Evolutionary conservation across 2,888 invertebrate species (phyloP).

Genomic region (Andrena trimmerana): DNA sequence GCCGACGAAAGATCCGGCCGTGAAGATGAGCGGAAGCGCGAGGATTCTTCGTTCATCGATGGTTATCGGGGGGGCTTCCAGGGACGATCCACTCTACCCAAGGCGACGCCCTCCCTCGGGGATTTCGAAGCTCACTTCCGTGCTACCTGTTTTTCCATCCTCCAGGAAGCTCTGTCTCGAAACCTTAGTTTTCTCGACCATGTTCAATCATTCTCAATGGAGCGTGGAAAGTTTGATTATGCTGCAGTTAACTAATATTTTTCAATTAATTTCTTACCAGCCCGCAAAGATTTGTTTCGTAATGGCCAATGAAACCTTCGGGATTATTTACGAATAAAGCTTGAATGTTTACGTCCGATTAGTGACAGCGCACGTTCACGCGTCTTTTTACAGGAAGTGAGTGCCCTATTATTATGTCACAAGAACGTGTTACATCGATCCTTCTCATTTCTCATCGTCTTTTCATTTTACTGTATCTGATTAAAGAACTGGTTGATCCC

Average conservation of each 20-base stretch:
- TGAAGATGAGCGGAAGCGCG: slow-evolving; percentile 38
- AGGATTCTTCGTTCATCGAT: not conserved
- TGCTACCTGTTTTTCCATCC: not conserved
- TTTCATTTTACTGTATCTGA: slow-evolving; percentile 18
- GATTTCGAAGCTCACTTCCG: not conserved
- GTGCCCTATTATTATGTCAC: slow-evolving; percentile 29
- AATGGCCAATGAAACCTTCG: not conserved
- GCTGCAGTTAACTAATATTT: not conserved
- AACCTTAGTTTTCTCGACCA: not conserved
- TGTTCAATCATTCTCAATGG: not conserved
- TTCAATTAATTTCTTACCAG: not conserved
- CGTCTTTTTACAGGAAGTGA: slow-evolving; percentile 25
- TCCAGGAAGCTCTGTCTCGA: not conserved
- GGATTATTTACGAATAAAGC: not conserved
- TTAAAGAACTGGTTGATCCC: slow-evolving; percentile 30
- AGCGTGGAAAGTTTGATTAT: not conserved
- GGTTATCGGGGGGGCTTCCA: not conserved
- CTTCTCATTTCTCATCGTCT: too few species aligned
- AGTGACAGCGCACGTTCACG: not conserved
- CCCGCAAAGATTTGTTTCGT: not conserved
- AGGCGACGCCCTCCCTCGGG: not conserved
- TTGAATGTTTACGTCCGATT: not conserved
- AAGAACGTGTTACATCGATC: not conserved
- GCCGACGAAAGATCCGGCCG: slow-evolving; percentile 30
- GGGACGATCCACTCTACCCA: not conserved